Percentiles rank a stretch among this genome's conserved stretches.
phyloP scores from a whole-genome alignment of 2,113 vertebrate genomes.

The Sinocyclocheilus anshuiensis region DNA sequence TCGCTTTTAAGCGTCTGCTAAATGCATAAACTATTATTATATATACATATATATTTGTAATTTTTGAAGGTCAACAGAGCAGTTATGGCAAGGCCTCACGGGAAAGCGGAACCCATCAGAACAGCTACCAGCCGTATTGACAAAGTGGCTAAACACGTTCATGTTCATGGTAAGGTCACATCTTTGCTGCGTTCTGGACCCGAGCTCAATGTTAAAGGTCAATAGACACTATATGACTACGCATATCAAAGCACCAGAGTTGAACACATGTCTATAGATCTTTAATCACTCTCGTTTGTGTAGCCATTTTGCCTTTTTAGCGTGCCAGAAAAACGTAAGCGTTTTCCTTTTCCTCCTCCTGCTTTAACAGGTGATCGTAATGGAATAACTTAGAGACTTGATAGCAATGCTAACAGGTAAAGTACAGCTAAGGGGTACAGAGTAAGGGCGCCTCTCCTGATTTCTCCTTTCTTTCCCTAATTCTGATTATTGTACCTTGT shows the following conservation, averaged over 20 bases:
- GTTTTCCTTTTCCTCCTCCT: slow-evolving; percentile 65
- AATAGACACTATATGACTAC: slow-evolving; percentile 81
- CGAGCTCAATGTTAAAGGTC: slow-evolving; percentile 82
- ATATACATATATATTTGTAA: background rate
- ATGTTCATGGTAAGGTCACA: slow-evolving; percentile 57
- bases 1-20: too few species aligned
- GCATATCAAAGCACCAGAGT: slow-evolving; percentile 47
- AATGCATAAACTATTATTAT: too few species aligned
- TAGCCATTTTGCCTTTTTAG: slow-evolving; percentile 77
- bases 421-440: slow-evolving; percentile 95
- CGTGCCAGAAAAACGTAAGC: slow-evolving; percentile 87
- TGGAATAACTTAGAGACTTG: slow-evolving; percentile 87
- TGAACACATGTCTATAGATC: slow-evolving; percentile 87
- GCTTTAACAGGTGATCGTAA: slow-evolving; percentile 87
- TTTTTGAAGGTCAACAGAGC: slow-evolving; percentile 82
- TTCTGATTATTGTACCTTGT: slow-evolving; percentile 97
- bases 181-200: slow-evolving; percentile 47
- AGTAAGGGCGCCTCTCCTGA: slow-evolving; percentile 81
- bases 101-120: slow-evolving; percentile 88
- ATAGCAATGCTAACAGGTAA: slow-evolving; percentile 94
- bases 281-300: slow-evolving; percentile 83
- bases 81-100: slow-evolving; percentile 86
- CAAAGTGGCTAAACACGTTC: slow-evolving; percentile 55
- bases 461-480: slow-evolving; percentile 84
- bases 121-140: slow-evolving; percentile 92